Base-by-base conservation (phyloP, 2,888 invertebrate species). In the Lucinisca nassula region DNA sequence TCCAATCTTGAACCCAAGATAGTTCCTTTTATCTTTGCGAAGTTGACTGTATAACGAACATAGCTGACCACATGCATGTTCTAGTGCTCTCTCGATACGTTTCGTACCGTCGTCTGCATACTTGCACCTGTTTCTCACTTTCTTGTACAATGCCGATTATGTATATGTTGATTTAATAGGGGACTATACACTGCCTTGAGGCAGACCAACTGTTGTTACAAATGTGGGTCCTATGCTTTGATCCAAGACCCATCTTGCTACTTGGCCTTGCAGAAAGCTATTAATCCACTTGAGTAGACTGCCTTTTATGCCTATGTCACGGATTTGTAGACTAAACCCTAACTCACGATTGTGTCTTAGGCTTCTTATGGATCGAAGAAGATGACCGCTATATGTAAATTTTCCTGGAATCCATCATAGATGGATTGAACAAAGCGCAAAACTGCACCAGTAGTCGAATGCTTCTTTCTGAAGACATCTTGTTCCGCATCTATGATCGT, bases 351-450 rank as follows among this genome's bases (percentile, higher is more conserved):
- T n/a, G n/a, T 30, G 40, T 82, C 82, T 27, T 35, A 82, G 2
- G 82, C 82, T n/a, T 51, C 70, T 70, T 67, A 35, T 12, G 67
- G 40, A 37, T 82, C 76, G 1, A 82, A 6, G 24, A 82, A 76
- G 27, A 73, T 74, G 24, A 75, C 81, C 8, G 61, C 32, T 21
- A 49, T 75, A 61, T 17, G 30, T 21, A 10, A 27, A 21, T 61
- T 61, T 1, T 61, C 30, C 21, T 61, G 27, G 30, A 61, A 61
- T 21, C 61, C 61, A 30, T 61, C 30, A 21, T 10, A 61, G 32
- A 61, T 61, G 8, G 61, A 61, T 17, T 61, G 61, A 30, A 61
- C 30, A 8, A 61, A 30, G 3, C 61, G 3, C 3, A 61, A 17
- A n/a, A 45, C 14, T 45, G 45, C 45, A 45, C 14, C 10, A 45